phyloP scores from a whole-genome alignment of 2,113 vertebrate genomes.

The Pituophis catenifer region DNA sequence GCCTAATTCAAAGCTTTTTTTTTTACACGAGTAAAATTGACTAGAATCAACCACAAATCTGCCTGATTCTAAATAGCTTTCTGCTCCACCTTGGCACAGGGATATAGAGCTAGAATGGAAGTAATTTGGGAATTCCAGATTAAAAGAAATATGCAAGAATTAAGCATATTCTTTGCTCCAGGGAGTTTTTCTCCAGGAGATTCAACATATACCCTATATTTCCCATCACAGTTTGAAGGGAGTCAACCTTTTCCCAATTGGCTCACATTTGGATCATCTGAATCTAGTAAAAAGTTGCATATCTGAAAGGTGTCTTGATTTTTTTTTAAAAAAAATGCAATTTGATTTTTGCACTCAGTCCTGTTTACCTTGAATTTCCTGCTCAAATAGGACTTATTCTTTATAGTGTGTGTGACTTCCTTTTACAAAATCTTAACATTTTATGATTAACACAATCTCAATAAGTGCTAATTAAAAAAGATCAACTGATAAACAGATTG shows the following conservation, averaged over 20 bases:
- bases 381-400: background rate
- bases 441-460: background rate
- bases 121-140: background rate
- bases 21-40: background rate
- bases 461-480: background rate
- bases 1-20: background rate
- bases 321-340: background rate
- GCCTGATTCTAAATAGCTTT: background rate
- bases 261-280: background rate
- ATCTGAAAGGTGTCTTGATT: background rate
- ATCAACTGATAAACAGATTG: background rate
- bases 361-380: background rate
- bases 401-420: background rate
- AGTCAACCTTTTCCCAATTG: background rate
- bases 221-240: background rate
- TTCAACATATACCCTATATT: background rate
- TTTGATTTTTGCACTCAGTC: background rate
- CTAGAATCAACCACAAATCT: background rate
- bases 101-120: background rate
- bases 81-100: background rate
- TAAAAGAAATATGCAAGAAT: background rate
- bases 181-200: background rate
- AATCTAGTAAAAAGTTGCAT: background rate
- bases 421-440: background rate
- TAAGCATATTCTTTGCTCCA: background rate